A percentile compares a stretch with the other conserved stretches of the same genome.
phyloP scores from a whole-genome alignment of 2,797 vertebrate species.

The Acanthurus lineatus region DNA sequence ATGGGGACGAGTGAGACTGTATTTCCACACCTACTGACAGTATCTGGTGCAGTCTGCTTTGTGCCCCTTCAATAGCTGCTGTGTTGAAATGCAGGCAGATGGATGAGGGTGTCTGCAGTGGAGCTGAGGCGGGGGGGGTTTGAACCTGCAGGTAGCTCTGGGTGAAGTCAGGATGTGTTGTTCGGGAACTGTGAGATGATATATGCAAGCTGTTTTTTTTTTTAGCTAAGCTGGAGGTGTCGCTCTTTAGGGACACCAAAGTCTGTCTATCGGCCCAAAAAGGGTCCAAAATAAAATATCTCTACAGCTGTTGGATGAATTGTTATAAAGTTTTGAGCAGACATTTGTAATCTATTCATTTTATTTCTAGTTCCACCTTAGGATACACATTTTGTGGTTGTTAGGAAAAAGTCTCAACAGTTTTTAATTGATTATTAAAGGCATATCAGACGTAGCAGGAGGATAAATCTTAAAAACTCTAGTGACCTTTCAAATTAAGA shows the following conservation, averaged over 20 bases:
- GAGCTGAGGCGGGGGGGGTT: background rate
- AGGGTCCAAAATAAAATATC: background rate
- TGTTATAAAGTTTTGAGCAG: background rate
- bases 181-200: background rate
- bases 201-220: background rate
- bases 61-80: constrained; percentile 38
- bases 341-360: background rate
- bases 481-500: too few species aligned
- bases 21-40: constrained; percentile 58
- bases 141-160: background rate
- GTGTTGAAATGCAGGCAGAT: constrained; percentile 54
- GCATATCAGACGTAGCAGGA: too few species aligned
- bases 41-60: constrained; percentile 55
- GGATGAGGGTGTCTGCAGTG: constrained; percentile 2
- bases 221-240: too few species aligned
- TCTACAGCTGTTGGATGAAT: background rate
- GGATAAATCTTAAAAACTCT: too few species aligned
- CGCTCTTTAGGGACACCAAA: too few species aligned
- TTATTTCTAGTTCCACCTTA: background rate
- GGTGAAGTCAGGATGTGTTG: background rate
- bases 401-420: too few species aligned
- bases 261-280: background rate
- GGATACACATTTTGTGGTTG: background rate
- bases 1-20: constrained; percentile 40
- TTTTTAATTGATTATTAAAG: too few species aligned